phyloP scores from a whole-genome alignment of 2,888 invertebrate genomes.

The Perdita meconis region DNA sequence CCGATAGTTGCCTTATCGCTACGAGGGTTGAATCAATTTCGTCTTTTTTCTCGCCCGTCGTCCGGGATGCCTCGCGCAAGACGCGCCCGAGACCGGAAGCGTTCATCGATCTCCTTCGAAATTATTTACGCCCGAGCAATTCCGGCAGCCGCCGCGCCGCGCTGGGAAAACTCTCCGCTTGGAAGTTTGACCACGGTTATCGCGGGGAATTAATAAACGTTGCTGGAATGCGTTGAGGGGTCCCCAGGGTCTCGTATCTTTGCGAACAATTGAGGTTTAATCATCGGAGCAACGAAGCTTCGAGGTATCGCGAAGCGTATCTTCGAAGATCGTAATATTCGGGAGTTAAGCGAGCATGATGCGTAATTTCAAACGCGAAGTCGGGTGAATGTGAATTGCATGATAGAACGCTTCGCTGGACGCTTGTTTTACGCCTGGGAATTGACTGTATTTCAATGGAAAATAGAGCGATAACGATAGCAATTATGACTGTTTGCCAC shows the following conservation, averaged over 20 bases:
- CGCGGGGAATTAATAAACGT: slow-evolving; percentile 3
- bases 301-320: not conserved
- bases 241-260: not conserved
- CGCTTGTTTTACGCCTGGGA: too few relatives aligned
- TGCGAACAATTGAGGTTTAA: not conserved
- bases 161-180: not conserved
- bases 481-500: not conserved
- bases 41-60: not conserved
- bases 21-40: slow-evolving; percentile 22
- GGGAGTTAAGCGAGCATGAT: not conserved
- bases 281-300: not conserved
- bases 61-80: not conserved
- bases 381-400: too few relatives aligned
- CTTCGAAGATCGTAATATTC: not conserved
- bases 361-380: too few relatives aligned
- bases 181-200: slow-evolving; percentile 2
- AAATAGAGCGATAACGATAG: too few relatives aligned
- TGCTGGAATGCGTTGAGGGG: not conserved
- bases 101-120: slow-evolving; percentile 16
- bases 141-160: not conserved
- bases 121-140: slow-evolving; percentile 25
- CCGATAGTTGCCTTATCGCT: slow-evolving; percentile 32
- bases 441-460: not conserved
- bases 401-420: too few relatives aligned
- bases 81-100: slow-evolving; percentile 3